phyloP scores from a whole-genome alignment of 2,797 vertebrate species.

The Melanotaenia pygmaea region DNA sequence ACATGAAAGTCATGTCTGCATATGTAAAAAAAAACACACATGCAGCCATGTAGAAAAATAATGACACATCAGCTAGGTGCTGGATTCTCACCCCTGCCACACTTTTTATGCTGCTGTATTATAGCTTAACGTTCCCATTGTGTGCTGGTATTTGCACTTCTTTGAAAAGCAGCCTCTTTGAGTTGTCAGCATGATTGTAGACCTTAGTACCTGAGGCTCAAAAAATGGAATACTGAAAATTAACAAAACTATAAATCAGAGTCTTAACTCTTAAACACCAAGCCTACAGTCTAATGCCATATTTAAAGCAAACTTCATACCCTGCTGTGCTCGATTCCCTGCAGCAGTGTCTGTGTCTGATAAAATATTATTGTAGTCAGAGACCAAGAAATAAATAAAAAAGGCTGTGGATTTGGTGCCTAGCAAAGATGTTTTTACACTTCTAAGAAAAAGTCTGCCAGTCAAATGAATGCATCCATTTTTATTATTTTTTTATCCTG shows the following conservation, averaged over 20 bases:
- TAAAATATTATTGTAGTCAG: background rate
- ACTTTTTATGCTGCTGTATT: background rate
- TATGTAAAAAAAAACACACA: no score
- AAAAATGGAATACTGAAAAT: slow-evolving; percentile 4
- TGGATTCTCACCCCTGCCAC: background rate
- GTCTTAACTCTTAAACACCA: background rate
- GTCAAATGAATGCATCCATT: background rate
- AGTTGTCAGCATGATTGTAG: background rate
- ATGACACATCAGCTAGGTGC: background rate
- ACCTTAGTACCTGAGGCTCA: background rate
- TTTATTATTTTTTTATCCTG: background rate
- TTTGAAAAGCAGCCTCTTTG: background rate
- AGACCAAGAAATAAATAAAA: background rate
- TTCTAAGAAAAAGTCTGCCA: slow-evolving; percentile 13
- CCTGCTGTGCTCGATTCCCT: background rate
- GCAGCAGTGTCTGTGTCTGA: background rate
- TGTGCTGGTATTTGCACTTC: background rate
- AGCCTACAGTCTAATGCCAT: background rate
- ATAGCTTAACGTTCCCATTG: background rate
- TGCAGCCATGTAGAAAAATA: no score
- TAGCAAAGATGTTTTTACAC: slow-evolving; percentile 22
- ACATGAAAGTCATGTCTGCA: background rate
- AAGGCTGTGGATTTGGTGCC: background rate
- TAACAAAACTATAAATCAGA: background rate
- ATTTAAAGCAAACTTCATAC: background rate